Base-by-base conservation (phyloP, 2,888 invertebrate genomes). In the Ennomos quercinarius region DNA sequence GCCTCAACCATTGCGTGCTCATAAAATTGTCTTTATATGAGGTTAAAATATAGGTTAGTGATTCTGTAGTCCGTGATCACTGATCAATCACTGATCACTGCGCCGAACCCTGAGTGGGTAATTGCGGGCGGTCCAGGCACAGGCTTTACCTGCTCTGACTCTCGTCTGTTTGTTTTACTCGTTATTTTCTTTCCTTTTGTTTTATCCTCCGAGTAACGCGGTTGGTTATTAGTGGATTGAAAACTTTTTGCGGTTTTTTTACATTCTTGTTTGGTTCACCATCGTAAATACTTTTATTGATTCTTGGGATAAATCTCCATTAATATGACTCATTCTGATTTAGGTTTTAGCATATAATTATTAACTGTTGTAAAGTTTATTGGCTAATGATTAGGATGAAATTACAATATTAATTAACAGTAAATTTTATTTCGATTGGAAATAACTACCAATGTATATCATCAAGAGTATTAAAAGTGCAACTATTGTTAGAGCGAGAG, bases 31-130 rank as follows among this genome's bases (percentile, higher is more conserved):
- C 73, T 73, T 81, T 81, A 79, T 73, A 76, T 70, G 74, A 77
- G 77, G 72, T 80, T 80, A 86, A 87, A 89, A 82, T 88, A 89
- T 86, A 86, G 87, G 89, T 84, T 87, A 78, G 73, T 71, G 67
- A 71, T 76, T 76, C 70, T 71, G 76, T 72, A 61, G 66, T 53
- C 62, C 65, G 66, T 70, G 80, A 74, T 76, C 71, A 64, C 57
- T 78, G 73, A 41, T 76, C 71, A 64, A 57, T 78, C 73, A 40
- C n/a, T 70, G 80, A 74, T 76, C 71, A 64, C 57, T 78, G 73
- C 37, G 70, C 75, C 69, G 77, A 72, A 70, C 77, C 78, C 76
- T 67, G 71, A 72, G 67, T 64, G 67, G 75, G 76, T 87, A 88
- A 88, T 89, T 88, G 83, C 78, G 74, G 78, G 72, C 71, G 76